Conservation (phyloP, 2,797 vertebrate species). For the Poeciliopsis gracilis region DNA sequence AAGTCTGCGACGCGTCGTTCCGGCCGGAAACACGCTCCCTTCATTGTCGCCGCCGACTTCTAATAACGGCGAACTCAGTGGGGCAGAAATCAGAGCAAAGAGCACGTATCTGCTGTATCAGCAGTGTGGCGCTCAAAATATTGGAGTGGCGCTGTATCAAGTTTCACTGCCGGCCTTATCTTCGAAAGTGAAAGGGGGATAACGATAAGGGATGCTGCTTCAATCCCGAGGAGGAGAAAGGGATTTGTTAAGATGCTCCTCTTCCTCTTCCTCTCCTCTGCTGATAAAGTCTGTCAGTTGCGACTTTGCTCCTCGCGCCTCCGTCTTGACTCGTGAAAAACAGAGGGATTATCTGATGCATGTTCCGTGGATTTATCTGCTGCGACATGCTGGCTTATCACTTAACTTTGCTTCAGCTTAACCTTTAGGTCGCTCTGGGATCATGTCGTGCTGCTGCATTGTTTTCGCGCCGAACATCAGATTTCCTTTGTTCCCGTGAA, state of each 20-base stretch:
- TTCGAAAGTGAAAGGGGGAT: slow-evolving; percentile 29
- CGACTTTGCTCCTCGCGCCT: slow-evolving; percentile 63
- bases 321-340: slow-evolving; percentile 62
- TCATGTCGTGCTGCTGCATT: slow-evolving; percentile 5
- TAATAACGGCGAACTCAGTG: slow-evolving; percentile 53
- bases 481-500: not conserved
- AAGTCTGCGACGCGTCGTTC: slow-evolving; percentile 43
- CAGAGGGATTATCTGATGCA: slow-evolving; percentile 40
- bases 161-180: slow-evolving; percentile 40
- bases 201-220: slow-evolving; percentile 39
- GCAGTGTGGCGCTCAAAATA: slow-evolving; percentile 34
- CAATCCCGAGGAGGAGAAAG: slow-evolving; percentile 33
- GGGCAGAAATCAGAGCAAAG: slow-evolving; percentile 53
- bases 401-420: slow-evolving; percentile 53
- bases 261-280: slow-evolving; percentile 43
- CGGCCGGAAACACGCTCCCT: slow-evolving; percentile 56
- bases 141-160: slow-evolving; percentile 25
- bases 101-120: slow-evolving; percentile 59
- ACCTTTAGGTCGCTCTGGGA: slow-evolving; percentile 40
- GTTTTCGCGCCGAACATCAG: not conserved
- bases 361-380: slow-evolving; percentile 39
- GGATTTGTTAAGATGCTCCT: slow-evolving; percentile 48
- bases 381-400: slow-evolving; percentile 53
- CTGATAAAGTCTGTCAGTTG: slow-evolving; percentile 70
- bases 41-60: slow-evolving; percentile 47